Evolutionary conservation across 2,888 invertebrate genomes (phyloP).

Genomic region (Leptinotarsa rubiginosa): DNA sequence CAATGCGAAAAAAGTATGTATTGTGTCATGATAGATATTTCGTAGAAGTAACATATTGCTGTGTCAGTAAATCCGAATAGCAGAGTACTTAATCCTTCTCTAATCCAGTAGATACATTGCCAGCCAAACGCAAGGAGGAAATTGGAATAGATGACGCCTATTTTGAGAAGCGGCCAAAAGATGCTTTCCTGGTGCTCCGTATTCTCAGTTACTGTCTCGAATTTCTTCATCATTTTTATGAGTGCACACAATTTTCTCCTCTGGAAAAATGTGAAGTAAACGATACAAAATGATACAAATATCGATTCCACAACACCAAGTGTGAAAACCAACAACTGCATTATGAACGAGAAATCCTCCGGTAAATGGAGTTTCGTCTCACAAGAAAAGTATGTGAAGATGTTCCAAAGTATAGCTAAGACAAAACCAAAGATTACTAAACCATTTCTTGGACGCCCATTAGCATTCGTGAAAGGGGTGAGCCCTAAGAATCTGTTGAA

Average conservation of each 20-base stretch:
- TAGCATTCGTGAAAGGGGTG: background rate
- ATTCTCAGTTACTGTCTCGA: background rate
- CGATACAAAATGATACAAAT: slow-evolving; percentile 1
- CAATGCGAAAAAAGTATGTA: background rate
- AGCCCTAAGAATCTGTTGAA: background rate
- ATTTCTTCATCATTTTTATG: background rate
- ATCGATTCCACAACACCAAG: background rate
- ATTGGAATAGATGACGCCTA: background rate
- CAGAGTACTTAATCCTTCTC: background rate
- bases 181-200: background rate
- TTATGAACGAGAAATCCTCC: background rate
- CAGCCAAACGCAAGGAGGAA: background rate
- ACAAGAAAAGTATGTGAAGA: background rate
- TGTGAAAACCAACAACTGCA: background rate
- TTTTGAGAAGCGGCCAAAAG: background rate
- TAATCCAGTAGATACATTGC: background rate
- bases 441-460: background rate
- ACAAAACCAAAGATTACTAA: background rate
- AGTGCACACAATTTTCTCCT: background rate
- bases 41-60: background rate
- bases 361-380: background rate
- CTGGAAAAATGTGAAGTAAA: background rate
- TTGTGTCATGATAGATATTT: background rate
- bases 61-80: background rate
- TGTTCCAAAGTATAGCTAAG: background rate